Evolutionary conservation across 2,888 invertebrate species (phyloP).

Genomic region (Marasmarcha lunaedactyla): DNA sequence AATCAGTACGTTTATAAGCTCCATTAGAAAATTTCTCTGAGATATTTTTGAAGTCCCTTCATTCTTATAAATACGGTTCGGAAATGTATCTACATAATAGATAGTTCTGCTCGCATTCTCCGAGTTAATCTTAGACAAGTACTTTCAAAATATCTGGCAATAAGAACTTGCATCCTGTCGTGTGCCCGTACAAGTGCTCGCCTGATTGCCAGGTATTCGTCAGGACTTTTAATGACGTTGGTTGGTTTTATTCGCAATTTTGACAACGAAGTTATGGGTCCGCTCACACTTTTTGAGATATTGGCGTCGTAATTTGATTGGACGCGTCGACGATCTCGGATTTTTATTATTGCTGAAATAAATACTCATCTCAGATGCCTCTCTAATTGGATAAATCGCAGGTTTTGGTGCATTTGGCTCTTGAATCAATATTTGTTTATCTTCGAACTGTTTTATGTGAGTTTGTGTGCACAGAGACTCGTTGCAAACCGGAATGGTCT

Average conservation of each 20-base stretch:
- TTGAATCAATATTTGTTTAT: background rate
- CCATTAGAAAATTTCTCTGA: constrained; percentile 9
- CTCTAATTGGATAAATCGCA: background rate
- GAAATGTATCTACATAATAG: too few relatives aligned
- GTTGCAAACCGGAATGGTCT: background rate
- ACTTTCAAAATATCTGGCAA: too few relatives aligned
- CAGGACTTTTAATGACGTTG: background rate
- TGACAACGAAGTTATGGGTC: background rate
- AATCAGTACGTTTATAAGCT: constrained; percentile 7
- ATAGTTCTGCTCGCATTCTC: too few relatives aligned
- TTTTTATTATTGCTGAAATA: background rate
- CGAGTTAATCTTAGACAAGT: too few relatives aligned
- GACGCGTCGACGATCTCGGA: background rate
- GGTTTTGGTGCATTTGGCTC: background rate
- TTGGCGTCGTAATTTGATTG: background rate
- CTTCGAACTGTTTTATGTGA: background rate
- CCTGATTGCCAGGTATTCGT: too few relatives aligned
- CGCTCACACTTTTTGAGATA: background rate
- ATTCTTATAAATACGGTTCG: too few relatives aligned
- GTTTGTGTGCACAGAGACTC: background rate
- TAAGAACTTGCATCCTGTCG: too few relatives aligned
- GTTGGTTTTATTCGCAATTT: background rate
- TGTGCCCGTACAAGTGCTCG: too few relatives aligned
- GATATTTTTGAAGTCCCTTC: background rate
- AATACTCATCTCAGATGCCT: background rate